Evolutionary conservation across 2,797 vertebrate genomes (phyloP).

Genomic region (Lepus townsendii): DNA sequence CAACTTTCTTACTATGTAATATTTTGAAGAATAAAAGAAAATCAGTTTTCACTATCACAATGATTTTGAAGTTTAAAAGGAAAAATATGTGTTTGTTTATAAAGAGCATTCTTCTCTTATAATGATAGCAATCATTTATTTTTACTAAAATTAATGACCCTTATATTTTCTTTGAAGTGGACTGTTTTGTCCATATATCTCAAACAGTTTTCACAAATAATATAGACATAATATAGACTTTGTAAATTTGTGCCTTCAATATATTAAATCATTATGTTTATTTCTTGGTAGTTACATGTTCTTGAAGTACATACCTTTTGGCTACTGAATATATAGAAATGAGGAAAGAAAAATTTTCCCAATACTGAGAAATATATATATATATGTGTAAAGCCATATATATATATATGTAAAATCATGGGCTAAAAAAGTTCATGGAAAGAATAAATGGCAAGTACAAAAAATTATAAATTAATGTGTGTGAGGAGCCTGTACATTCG

Average conservation of each 20-base stretch:
- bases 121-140: constrained; percentile 4
- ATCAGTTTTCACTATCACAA: background rate
- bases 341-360: too few relatives aligned
- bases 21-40: background rate
- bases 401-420: too few relatives aligned
- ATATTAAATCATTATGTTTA: constrained; percentile 56
- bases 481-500: too few relatives aligned
- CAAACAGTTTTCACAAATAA: constrained; percentile 58
- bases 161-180: constrained; percentile 57
- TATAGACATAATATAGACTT: background rate
- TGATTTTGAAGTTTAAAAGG: background rate
- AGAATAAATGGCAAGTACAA: too few relatives aligned
- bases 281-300: background rate
- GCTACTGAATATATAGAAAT: background rate
- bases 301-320: background rate
- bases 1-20: background rate
- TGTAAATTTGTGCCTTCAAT: background rate
- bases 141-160: constrained; percentile 42
- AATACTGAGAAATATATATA: too few relatives aligned
- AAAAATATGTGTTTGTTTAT: background rate
- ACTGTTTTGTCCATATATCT: background rate
- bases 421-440: too few relatives aligned
- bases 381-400: too few relatives aligned
- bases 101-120: constrained; percentile 9
- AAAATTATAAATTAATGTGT: too few relatives aligned